Evolutionary conservation across 2,113 vertebrate species (phyloP).

Genomic region (Glareola pratincola): DNA sequence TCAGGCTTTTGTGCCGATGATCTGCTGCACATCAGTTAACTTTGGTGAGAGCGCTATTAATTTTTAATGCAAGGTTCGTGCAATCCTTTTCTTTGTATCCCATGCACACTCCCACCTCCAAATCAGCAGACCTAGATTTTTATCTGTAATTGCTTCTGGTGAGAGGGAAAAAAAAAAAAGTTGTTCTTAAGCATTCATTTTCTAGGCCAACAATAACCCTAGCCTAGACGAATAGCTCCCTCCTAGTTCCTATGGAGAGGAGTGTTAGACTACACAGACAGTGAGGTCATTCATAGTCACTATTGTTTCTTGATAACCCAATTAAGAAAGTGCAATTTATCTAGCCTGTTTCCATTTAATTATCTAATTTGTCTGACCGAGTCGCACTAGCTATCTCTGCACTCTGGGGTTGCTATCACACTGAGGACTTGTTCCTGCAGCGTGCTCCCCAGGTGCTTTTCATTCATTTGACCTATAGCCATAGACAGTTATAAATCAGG

Average conservation of each 20-base stretch:
- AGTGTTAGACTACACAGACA: slow-evolving; percentile 67
- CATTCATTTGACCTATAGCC: slow-evolving; percentile 54
- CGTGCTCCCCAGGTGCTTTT: slow-evolving; percentile 54
- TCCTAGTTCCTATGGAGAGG: slow-evolving; percentile 50
- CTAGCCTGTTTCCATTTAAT: slow-evolving; percentile 72
- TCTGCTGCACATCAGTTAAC: background rate
- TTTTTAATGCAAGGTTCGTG: background rate
- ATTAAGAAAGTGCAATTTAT: slow-evolving; percentile 75
- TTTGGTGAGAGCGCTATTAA: background rate
- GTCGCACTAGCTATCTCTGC: slow-evolving; percentile 12
- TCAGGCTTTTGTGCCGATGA: background rate
- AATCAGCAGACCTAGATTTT: slow-evolving; percentile 51
- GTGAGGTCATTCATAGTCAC: slow-evolving; percentile 70
- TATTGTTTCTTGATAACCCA: slow-evolving; percentile 72
- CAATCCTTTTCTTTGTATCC: background rate
- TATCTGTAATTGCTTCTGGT: slow-evolving; percentile 61
- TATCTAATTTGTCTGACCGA: slow-evolving; percentile 71
- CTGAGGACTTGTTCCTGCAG: background rate
- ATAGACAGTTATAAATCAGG: slow-evolving; percentile 14
- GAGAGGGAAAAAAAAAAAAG: background rate
- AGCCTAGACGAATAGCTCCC: slow-evolving; percentile 51
- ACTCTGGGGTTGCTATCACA: background rate
- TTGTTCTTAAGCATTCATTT: slow-evolving; percentile 50
- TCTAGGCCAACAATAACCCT: slow-evolving; percentile 67
- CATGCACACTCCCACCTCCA: background rate